Evolutionary conservation across 1,140 invertebrate genomes (phyloP).

Genomic region (Metopolophium dirhodum): DNA sequence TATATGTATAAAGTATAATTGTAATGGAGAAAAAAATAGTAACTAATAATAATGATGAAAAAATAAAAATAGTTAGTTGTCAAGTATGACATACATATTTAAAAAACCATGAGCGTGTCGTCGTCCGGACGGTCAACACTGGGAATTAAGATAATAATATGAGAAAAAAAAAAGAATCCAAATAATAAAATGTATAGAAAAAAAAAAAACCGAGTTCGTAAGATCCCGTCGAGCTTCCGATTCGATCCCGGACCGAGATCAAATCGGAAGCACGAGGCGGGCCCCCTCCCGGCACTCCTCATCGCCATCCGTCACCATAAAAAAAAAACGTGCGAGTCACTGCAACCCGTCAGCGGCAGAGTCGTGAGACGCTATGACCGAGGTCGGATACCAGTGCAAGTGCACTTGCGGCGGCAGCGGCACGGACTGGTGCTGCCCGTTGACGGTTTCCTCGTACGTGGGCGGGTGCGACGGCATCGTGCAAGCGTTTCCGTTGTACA

Average conservation of each 20-base stretch:
- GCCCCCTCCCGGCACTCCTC: neutral
- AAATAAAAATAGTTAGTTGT: neutral
- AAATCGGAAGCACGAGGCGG: neutral
- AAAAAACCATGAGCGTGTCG: neutral
- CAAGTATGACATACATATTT: neutral
- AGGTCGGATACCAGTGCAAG: conserved; percentile 24
- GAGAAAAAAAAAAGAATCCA: neutral
- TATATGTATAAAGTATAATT: conserved; percentile 18
- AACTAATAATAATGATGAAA: neutral
- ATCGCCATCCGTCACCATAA: neutral
- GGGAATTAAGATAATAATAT: neutral
- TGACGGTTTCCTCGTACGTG: conserved; percentile 44
- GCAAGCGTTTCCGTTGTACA: neutral
- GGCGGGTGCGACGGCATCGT: neutral
- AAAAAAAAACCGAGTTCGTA: neutral
- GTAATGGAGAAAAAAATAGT: neutral
- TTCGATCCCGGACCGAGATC: neutral
- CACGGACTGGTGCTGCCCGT: neutral
- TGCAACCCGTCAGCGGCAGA: neutral
- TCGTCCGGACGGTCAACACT: neutral
- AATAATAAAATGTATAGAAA: neutral
- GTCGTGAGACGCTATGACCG: conserved; percentile 18
- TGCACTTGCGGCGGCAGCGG: neutral
- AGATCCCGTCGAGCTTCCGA: neutral
- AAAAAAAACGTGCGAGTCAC: neutral